Evolutionary conservation across 2,113 vertebrate genomes (phyloP), one percentile per base, ranked within the genome.

Genomic region (Phoxinus phoxinus): DNA sequence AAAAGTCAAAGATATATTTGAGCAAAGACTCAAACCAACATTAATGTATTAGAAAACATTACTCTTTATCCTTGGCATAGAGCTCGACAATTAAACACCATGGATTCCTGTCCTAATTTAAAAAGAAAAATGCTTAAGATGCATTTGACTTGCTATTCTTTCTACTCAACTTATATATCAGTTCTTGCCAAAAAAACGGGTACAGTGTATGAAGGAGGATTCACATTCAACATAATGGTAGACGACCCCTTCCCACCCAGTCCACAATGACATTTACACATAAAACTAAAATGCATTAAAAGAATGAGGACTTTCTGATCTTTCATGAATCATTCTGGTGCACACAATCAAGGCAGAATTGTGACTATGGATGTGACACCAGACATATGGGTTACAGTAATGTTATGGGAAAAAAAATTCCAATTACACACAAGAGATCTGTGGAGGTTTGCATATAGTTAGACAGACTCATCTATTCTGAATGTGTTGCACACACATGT

Each of bases 401-500:
- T 11, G 35, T 41, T 71, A 23, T n/a, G n/a, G 67, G 0, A 69
- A 37, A 3, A 37, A 21, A 35, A 21, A 37, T 1, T 71, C 67
- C 35, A 71, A 71, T 71, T 41, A 71, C 9, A 2, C 67, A 41
- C 67, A 35, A 81, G 25, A 25, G 5, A 23, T 35, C 2, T 19
- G 21, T 81, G 67, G 19, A 46, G 17, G n/a, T 41, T 71, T 77
- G 61, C 67, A 51, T 80, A 63, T 10, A 69, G 58, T 56, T 30
- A 37, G 10, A 61, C 35, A 53, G 35, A 35, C 23, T 75, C 61
- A 74, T 86, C 81, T 81, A n/a, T 78, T 87, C 71, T 44, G 63
- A 85, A 87, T 84, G 63, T 76, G 76, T 44, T 23, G 79, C 83
- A 83, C 73, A 84, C 48, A 19, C 56, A 83, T 65, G 65, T 46